A percentile compares a stretch with the other conserved stretches of the same genome.
These are phyloP conservation scores for Cynoglossus semilaevis DNA, from an alignment of 2,113 vertebrate genomes.

Conservation along the genomic window DNA sequence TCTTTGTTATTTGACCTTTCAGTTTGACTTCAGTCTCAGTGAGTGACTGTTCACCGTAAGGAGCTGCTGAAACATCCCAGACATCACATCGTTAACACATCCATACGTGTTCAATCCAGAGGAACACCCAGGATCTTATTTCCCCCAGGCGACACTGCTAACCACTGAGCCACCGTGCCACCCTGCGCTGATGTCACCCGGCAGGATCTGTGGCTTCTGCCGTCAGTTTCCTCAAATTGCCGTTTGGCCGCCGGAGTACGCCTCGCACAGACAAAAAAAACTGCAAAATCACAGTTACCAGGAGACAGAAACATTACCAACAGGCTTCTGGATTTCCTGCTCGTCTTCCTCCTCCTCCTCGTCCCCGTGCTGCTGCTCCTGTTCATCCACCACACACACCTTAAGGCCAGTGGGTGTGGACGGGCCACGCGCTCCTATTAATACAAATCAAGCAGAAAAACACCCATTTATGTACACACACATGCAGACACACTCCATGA, in stretches of 20 bases:
- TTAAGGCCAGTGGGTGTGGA: not conserved
- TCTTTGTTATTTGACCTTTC: too few species aligned
- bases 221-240: conserved; percentile 10
- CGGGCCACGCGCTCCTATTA: conserved; percentile 11
- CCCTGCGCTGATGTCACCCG: conserved; percentile 40
- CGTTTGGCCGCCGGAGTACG: conserved; percentile 1
- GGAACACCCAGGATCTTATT: conserved; percentile 24
- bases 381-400: conserved; percentile 23
- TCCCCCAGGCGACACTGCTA: conserved; percentile 19
- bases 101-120: conserved; percentile 12
- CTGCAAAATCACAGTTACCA: conserved; percentile 23
- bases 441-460: conserved; percentile 2
- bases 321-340: conserved; percentile 3
- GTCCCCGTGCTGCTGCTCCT: not conserved
- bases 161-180: conserved; percentile 17
- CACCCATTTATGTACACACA: not conserved
- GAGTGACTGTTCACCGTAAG: not conserved
- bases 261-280: conserved; percentile 6
- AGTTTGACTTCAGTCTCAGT: not conserved
- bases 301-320: conserved; percentile 36
- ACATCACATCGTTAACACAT: not conserved
- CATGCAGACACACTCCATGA: conserved; percentile 46
- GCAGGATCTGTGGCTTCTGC: conserved; percentile 5
- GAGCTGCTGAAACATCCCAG: not conserved
- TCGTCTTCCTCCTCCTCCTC: conserved; percentile 14